Evolutionary conservation across 2,113 vertebrate genomes (phyloP), one percentile per base, ranked within the genome.

Genomic region (Tachysurus fulvidraco): DNA sequence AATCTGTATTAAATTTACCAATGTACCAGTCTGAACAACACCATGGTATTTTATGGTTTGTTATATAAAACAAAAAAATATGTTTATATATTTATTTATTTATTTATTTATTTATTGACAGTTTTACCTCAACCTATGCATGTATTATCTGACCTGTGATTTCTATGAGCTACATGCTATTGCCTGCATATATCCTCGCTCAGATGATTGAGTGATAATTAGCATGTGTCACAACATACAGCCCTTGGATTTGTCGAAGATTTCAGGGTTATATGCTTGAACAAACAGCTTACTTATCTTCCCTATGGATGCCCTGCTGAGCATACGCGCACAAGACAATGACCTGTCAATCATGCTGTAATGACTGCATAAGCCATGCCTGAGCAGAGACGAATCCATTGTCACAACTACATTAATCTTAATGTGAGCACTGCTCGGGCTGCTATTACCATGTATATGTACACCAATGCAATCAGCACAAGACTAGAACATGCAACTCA

Each of bases 251-350:
- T 84, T 88, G 76, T 84, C 60, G 23, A 88, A 44, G 83, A 84
- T 90, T 86, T 91, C n/a, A 85, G 84, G 84, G 78, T 80, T 77
- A 54, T 90, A 83, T 85, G 90, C 89, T 90, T 73, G 89, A 87
- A 89, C 83, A 88, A 69, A 79, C 85, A 87, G 85, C 85, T 71
- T 79, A 85, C 87, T 90, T 84, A 59, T 90, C 65, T 78, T 86
- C 83, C 84, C 69, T 74, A 78, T 44, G 83, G 82, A 87, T 62
- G 57, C 74, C 79, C 86, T 85, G 76, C 88, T 83, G 87, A 86
- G 69, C 85, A 84, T 88, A 77, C 69, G n/a, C 80, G 86, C 86
- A 81, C 52, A 76, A 64, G 62, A 85, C 84, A 90, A 88, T 88
- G 85, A 76, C 87, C 87, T 86, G 89, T 88, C 89, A 84, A 81